phyloP scores from a whole-genome alignment of 1,140 invertebrate genomes.

The Anthonomus grandis region DNA sequence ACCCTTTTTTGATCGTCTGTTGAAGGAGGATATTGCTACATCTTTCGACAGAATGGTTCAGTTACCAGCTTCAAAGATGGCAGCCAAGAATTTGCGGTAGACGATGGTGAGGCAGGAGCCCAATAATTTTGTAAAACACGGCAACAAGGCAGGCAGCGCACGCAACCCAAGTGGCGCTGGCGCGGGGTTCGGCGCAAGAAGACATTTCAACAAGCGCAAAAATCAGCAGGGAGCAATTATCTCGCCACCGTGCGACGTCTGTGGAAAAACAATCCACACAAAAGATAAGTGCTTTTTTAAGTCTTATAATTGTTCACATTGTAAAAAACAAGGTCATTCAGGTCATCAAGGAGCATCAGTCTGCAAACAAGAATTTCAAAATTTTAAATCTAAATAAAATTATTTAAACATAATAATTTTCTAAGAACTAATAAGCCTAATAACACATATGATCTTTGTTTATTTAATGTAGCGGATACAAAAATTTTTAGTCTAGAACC shows the following conservation, averaged over 20 bases:
- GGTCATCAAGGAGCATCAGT: too few relatives aligned
- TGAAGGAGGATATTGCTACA: conserved; percentile 28
- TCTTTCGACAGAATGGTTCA: conserved; percentile 23
- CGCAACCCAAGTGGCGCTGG: not conserved
- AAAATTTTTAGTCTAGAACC: too few relatives aligned
- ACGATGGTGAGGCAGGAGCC: not conserved
- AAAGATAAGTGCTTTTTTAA: too few relatives aligned
- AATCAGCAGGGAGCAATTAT: too few relatives aligned
- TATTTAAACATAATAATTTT: too few relatives aligned
- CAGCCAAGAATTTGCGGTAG: not conserved
- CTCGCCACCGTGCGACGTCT: not conserved
- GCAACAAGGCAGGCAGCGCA: too few relatives aligned
- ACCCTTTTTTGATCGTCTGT: conserved; percentile 26
- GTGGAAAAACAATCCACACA: not conserved
- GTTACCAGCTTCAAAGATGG: not conserved
- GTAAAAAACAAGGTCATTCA: too few relatives aligned
- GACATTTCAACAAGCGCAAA: not conserved
- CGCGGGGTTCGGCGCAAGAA: not conserved
- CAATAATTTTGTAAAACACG: not conserved
- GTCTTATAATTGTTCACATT: not conserved
- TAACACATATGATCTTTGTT: too few relatives aligned
- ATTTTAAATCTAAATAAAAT: too few relatives aligned
- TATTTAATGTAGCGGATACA: too few relatives aligned
- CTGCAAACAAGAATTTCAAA: too few relatives aligned
- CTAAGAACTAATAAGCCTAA: too few relatives aligned